phyloP scores from a whole-genome alignment of 2,888 invertebrate genomes.

The Microplitis manilae region DNA sequence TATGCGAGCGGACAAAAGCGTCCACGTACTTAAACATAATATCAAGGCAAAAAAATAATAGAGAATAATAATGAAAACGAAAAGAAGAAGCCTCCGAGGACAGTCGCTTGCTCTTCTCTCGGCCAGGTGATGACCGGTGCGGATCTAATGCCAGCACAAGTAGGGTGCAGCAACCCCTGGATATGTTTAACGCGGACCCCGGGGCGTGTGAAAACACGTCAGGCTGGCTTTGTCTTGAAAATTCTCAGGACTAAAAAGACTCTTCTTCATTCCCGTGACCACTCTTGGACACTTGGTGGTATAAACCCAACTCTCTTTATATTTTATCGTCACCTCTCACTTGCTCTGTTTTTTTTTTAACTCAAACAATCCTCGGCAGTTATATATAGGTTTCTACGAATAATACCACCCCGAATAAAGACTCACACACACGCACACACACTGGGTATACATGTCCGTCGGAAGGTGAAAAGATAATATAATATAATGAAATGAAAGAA shows the following conservation, averaged over 20 bases:
- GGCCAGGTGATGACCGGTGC: slow-evolving; percentile 67
- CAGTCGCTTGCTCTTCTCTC: slow-evolving; percentile 34
- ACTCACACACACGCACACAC: not conserved
- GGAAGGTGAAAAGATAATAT: slow-evolving; percentile 1
- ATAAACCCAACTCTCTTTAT: not conserved
- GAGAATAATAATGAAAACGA: not conserved
- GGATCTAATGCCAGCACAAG: slow-evolving; percentile 36
- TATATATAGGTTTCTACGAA: slow-evolving; percentile 28
- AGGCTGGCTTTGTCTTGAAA: slow-evolving; percentile 58
- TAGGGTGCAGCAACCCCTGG: slow-evolving; percentile 50
- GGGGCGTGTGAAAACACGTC: slow-evolving; percentile 64
- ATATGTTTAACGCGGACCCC: slow-evolving; percentile 41
- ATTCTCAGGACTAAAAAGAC: slow-evolving; percentile 52
- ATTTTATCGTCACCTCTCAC: slow-evolving; percentile 7
- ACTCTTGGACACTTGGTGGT: slow-evolving; percentile 8
- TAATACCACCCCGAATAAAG: slow-evolving; percentile 14
- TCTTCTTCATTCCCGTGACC: slow-evolving; percentile 43
- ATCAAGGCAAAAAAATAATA: no score
- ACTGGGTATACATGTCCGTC: no score
- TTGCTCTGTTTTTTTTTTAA: not conserved
- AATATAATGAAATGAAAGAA: slow-evolving; percentile 3
- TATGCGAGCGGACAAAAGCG: no score
- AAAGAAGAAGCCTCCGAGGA: slow-evolving; percentile 40
- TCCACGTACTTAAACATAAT: no score
- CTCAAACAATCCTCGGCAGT: not conserved